Evolutionary conservation across 2,797 vertebrate genomes (phyloP).

Genomic region (Fratercula arctica): DNA sequence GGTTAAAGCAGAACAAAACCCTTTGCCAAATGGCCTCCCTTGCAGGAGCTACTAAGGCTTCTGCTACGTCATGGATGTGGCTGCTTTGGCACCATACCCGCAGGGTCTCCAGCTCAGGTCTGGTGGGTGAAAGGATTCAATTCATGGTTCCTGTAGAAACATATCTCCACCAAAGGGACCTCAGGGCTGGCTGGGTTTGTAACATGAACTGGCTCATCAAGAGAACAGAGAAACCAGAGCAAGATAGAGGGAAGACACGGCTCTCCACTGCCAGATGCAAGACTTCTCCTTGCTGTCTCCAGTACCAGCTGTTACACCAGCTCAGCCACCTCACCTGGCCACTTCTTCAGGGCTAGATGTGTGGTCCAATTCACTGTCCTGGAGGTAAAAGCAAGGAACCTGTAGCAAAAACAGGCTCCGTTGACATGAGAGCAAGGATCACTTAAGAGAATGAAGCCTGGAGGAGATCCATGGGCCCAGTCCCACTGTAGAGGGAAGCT

Average conservation of each 20-base stretch:
- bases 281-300: not conserved
- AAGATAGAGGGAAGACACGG: not conserved
- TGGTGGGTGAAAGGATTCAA: not conserved
- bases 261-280: fast-evolving
- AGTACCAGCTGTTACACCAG: not conserved
- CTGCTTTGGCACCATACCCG: not conserved
- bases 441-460: not conserved
- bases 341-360: not conserved
- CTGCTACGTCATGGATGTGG: fast-evolving
- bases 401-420: not conserved
- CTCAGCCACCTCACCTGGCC: not conserved
- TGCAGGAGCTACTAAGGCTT: not conserved
- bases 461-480: not conserved
- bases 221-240: not conserved
- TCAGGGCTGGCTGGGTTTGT: fast-evolving
- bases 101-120: fast-evolving
- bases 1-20: not conserved
- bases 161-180: not conserved
- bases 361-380: no score
- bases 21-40: not conserved
- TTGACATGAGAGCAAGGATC: not conserved
- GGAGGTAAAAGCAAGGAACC: not conserved
- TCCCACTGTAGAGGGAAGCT: not conserved
- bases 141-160: not conserved
- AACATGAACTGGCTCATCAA: not conserved